Conservation (phyloP, 1,140 invertebrate species). For the Conus ventricosus region DNA sequence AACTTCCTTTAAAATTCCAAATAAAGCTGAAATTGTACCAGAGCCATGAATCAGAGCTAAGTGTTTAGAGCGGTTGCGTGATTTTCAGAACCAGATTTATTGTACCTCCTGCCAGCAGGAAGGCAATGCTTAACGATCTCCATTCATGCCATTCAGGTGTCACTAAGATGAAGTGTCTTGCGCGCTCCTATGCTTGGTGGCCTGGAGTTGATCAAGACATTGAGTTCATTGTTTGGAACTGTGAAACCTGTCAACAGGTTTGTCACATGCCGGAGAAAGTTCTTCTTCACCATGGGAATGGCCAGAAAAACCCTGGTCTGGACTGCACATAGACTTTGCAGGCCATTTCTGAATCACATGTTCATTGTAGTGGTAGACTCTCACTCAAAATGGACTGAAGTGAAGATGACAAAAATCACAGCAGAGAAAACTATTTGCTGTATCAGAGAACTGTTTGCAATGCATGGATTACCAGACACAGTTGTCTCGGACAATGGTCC, state of each 20-base stretch:
- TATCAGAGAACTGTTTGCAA: too few relatives aligned
- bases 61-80: slow-evolving; percentile 34
- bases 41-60: slow-evolving; percentile 12
- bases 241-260: too few relatives aligned
- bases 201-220: slow-evolving; percentile 45
- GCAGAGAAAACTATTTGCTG: too few relatives aligned
- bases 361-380: too few relatives aligned
- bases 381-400: too few relatives aligned
- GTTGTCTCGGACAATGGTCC: too few relatives aligned
- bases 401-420: too few relatives aligned
- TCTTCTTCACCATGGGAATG: slow-evolving; percentile 41
- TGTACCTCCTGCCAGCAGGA: slow-evolving; percentile 1
- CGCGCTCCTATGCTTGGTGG: slow-evolving; percentile 45
- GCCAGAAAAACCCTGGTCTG: too few relatives aligned
- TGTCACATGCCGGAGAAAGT: neutral
- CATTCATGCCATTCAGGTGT: slow-evolving; percentile 39
- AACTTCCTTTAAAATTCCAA: too few relatives aligned
- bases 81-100: slow-evolving; percentile 38
- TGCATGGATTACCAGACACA: too few relatives aligned
- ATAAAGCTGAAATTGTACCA: slow-evolving; percentile 2
- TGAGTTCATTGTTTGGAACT: too few relatives aligned
- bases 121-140: slow-evolving; percentile 32
- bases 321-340: slow-evolving; percentile 18
- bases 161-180: neutral
- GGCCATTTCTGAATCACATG: slow-evolving; percentile 23